Evolutionary conservation across 1,140 invertebrate genomes (phyloP), one percentile per base, ranked within the genome.

Genomic region (Leucophenga varia): DNA sequence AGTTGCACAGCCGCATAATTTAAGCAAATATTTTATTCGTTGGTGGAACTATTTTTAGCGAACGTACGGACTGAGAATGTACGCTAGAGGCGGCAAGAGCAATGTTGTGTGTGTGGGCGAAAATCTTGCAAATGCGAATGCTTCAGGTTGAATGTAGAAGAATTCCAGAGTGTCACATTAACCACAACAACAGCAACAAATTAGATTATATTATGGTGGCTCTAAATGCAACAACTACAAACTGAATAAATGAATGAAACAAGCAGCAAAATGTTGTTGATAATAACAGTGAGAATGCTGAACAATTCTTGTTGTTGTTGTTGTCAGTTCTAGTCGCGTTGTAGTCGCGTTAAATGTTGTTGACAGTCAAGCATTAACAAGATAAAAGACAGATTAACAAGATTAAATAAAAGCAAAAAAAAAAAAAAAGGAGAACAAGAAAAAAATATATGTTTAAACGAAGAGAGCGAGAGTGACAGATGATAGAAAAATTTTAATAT

Each of bases 301-400:
- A 25, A 25, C 22, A 6, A 10, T 25, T 25, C 5, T 10, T 25
- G 22, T 25, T 25, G 22, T 25, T 25, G 22, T 25, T 25, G 22
- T 10, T 25, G 22, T 25, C 10, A 25, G 22, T 10, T 25, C n/a
- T n/a, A n/a, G n/a, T n/a, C n/a, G n/a, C n/a, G n/a, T n/a, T n/a
- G n/a, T n/a, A n/a, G 22, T 25, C 10, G 22, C 10, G 22, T 5
- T 25, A 25, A 25, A 25, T 25, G 22, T 25, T 10, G 22, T 48
- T 42, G 40, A 43, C 35, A 12, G 35, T 25, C 35, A 19, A 38
- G 36, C 50, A 61, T 63, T 59, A 67, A 67, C 51, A 51, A 49
- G 56, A 67, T 67, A 67, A 67, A 67, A 55, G 49, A 46, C 44
- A 56, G 50, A 67, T 67, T 67, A 67, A 67, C 59, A 53, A 63